Base-by-base conservation (phyloP, 1,140 invertebrate genomes). In the Nasonia longicornis region DNA sequence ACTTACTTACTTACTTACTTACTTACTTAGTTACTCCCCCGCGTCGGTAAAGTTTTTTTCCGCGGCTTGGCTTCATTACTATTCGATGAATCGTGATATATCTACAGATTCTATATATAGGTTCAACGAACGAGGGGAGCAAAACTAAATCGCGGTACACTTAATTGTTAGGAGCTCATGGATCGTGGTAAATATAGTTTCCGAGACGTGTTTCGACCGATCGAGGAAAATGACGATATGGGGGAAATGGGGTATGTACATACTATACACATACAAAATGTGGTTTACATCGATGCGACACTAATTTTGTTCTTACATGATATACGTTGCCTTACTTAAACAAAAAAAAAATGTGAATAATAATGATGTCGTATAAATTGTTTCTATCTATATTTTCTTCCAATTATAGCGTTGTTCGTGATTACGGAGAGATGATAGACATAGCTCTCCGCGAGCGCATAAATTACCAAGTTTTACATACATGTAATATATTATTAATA, bases 401-500 rank as follows among this genome's bases (percentile, higher is more conserved):
- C 70, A 22, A 26, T 71, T 58, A 52, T 20, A 29, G 52, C 22
- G 22, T 14, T 71, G 48, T 26, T 78, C 2, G 45, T 52, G 29
- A 48, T 52, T 12, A 58, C 6, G 4, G 42, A 6, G 26, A 8
- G 14, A 26, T 12, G 42, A 42, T 42, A 7, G 11, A 0, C 38
- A 42, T 42, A 42, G 7, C 42, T 48, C 52, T 35, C 42, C 38
- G 31, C 3, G 8, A 72, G 22, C 6, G 48, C 64, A 52, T 72
- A 78, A 58, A 58, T 58, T n/a, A n/a, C 16, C 58, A 69, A 11
- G 31, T 66, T 79, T 79, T 66, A 72, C n/a, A 74, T 48, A n/a
- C 52, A 66, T 79, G 70, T 73, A 79, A 73, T 45, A 73, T 73
- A 31, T 73, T 6, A 12, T 42, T 7, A 79, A 72, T 73, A 79